These are phyloP conservation scores for Drosophila insularis DNA, from an alignment of 1,140 invertebrate genomes.

Conservation along the genomic window DNA sequence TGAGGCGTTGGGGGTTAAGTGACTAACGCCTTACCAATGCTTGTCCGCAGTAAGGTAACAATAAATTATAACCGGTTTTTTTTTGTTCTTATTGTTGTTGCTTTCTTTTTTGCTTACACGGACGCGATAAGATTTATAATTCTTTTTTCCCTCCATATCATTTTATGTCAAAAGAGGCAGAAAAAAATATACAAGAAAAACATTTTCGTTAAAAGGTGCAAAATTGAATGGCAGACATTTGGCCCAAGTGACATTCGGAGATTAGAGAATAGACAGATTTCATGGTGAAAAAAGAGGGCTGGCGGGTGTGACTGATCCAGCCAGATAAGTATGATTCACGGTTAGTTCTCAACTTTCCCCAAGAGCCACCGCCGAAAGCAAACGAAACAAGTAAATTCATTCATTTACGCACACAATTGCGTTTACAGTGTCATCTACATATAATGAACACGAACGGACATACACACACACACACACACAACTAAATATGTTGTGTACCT, in stretches of 20 bases:
- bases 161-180: slow-evolving; percentile 37
- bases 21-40: slow-evolving; percentile 40
- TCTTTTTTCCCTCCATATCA: background rate
- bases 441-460: background rate
- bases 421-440: background rate
- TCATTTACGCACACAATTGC: slow-evolving; percentile 32
- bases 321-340: slow-evolving; percentile 46
- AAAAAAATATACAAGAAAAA: slow-evolving; percentile 22
- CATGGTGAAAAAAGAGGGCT: background rate
- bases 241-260: background rate
- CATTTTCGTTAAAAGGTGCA: slow-evolving; percentile 35
- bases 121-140: slow-evolving; percentile 52
- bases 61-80: slow-evolving; percentile 65
- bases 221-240: slow-evolving; percentile 30
- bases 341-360: slow-evolving; percentile 47
- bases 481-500: slow-evolving; percentile 38
- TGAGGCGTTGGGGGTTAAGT: slow-evolving; percentile 21
- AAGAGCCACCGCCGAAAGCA: slow-evolving; percentile 21
- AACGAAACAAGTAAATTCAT: slow-evolving; percentile 45
- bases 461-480: too few relatives aligned
- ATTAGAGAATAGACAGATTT: background rate
- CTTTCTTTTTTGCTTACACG: slow-evolving; percentile 11
- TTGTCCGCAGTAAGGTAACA: slow-evolving; percentile 38
- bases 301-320: background rate
- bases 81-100: slow-evolving; percentile 14